Conservation (phyloP, 2,888 invertebrate species). For the Kuschelorhynchus macadamiae region DNA sequence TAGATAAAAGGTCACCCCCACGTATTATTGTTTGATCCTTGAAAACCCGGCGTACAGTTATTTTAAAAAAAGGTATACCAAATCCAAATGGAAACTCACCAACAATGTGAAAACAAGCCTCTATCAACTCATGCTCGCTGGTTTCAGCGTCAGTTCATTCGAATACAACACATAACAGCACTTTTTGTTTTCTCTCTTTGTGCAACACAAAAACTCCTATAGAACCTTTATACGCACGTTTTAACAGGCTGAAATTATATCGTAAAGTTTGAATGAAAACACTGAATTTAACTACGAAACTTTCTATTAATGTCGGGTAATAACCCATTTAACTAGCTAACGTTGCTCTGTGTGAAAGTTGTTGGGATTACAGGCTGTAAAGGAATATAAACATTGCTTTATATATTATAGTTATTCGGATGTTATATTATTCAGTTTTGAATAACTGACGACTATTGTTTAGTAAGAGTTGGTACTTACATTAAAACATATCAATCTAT, state of each 20-base stretch:
- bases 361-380: background rate
- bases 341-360: constrained; percentile 12
- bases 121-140: constrained; percentile 10
- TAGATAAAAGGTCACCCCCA: background rate
- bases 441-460: no score
- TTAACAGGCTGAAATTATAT: background rate
- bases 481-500: no score
- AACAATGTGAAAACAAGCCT: constrained; percentile 5
- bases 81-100: background rate
- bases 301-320: constrained; percentile 30
- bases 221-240: background rate
- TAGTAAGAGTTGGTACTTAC: no score
- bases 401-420: background rate
- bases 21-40: background rate
- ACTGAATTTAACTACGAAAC: constrained; percentile 11
- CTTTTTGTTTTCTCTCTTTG: background rate
- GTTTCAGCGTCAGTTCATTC: constrained; percentile 6
- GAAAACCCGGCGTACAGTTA: no score
- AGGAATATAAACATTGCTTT: background rate
- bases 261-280: constrained; percentile 35
- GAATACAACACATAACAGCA: constrained; percentile 1
- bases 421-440: no score
- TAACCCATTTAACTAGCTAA: constrained; percentile 32
- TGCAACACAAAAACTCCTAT: background rate
- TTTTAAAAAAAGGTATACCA: no score